Evolutionary conservation across 1,140 invertebrate species (phyloP).

Genomic region (Tetragonula clypearis): DNA sequence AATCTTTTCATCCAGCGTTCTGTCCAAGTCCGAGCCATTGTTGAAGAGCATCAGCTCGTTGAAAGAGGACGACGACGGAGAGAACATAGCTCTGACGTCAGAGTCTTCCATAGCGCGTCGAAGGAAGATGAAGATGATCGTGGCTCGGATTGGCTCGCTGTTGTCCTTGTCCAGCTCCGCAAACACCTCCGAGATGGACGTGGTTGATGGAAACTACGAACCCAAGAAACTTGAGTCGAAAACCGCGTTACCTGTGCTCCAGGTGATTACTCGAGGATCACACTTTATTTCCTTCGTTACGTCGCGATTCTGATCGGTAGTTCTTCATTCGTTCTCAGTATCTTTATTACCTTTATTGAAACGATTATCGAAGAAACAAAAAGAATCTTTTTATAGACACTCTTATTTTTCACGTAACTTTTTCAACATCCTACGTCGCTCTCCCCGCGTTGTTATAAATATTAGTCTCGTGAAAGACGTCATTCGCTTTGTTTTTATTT

Average conservation of each 20-base stretch:
- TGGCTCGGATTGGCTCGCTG: constrained; percentile 38
- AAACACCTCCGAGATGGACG: neutral
- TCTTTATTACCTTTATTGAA: too few relatives aligned
- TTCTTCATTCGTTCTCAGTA: too few relatives aligned
- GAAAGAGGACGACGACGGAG: neutral
- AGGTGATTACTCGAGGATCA: constrained; percentile 24
- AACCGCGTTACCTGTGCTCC: constrained; percentile 19
- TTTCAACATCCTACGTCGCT: neutral
- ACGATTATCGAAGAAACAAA: neutral
- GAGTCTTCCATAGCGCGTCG: constrained; percentile 47
- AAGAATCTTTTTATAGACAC: neutral
- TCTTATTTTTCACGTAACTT: neutral
- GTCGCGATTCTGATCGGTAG: too few relatives aligned
- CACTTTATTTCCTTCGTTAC: too few relatives aligned
- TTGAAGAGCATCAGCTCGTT: neutral
- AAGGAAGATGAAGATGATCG: constrained; percentile 54
- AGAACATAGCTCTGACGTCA: constrained; percentile 6
- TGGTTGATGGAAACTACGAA: neutral
- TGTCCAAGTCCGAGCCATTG: constrained; percentile 50
- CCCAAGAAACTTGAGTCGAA: constrained; percentile 13
- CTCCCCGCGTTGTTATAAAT: neutral
- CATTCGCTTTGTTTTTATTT: neutral
- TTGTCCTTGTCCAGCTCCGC: neutral
- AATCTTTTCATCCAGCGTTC: neutral
- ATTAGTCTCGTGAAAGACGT: neutral